Percentiles rank a stretch among this genome's conserved stretches.
These are phyloP conservation scores for Mormyrops attenuatus DNA, from an alignment of 2,797 vertebrate species.

Conservation along the genomic window DNA sequence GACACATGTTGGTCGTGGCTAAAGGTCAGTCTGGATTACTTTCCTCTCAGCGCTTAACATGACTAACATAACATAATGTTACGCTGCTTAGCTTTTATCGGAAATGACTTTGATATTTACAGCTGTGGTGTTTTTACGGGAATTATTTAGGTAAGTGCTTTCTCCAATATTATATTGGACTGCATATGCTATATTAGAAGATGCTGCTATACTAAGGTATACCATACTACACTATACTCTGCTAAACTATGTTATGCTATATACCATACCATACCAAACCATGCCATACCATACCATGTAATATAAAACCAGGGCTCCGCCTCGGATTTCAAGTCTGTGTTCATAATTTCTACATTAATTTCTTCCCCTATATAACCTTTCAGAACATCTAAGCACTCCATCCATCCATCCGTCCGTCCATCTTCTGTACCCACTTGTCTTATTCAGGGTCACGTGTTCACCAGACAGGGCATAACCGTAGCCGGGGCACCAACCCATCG, in stretches of 20 bases:
- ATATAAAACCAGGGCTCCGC: not conserved
- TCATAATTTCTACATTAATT: not conserved
- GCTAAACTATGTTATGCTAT: too few species aligned
- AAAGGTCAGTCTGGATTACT: constrained; percentile 8
- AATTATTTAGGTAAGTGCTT: not conserved
- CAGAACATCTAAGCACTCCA: not conserved
- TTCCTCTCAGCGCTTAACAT: not conserved
- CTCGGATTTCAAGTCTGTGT: not conserved
- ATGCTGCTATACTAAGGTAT: not conserved
- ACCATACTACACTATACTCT: not conserved
- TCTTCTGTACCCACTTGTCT: not conserved
- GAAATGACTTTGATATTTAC: not conserved
- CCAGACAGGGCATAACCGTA: not conserved
- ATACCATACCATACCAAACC: not conserved
- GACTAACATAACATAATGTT: not conserved
- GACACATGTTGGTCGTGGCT: not conserved
- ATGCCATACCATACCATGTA: not conserved
- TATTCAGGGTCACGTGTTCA: not conserved
- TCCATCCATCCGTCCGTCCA: not conserved
- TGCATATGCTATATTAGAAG: not conserved
- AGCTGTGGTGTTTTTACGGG: not conserved
- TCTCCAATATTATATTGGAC: not conserved
- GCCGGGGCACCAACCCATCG: not conserved
- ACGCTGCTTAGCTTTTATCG: not conserved
- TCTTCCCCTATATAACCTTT: not conserved